Conservation (phyloP, 2,797 vertebrate genomes). For the Clarias platycephalus region DNA sequence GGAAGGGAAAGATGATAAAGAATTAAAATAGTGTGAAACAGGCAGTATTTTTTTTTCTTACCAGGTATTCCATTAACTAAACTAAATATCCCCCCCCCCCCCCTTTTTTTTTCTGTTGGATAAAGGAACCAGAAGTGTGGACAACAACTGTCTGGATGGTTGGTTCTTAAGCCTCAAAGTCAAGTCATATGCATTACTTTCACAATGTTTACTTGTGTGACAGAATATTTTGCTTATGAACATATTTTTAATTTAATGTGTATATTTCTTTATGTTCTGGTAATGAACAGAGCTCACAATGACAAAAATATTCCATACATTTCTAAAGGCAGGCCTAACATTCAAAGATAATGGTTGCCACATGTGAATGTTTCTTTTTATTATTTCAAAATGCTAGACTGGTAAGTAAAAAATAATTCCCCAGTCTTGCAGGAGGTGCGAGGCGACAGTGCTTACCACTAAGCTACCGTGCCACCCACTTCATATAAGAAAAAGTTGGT, state of each 20-base stretch:
- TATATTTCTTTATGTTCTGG: background rate
- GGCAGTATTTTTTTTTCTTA: background rate
- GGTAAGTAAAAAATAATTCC: background rate
- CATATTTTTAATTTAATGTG: no score
- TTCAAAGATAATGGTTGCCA: background rate
- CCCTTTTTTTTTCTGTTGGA: background rate
- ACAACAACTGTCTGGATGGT: background rate
- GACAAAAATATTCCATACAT: background rate
- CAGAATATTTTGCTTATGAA: background rate
- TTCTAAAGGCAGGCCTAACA: background rate
- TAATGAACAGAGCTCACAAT: background rate
- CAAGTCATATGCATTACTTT: background rate
- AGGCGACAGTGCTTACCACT: no score
- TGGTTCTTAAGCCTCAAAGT: background rate
- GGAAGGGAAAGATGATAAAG: background rate
- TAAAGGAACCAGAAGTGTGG: background rate
- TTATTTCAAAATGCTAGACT: background rate
- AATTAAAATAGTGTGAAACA: background rate
- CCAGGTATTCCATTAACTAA: background rate
- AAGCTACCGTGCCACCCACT: no score
- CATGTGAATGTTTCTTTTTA: background rate
- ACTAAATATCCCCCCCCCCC: background rate
- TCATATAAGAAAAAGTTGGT: background rate
- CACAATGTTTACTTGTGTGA: background rate
- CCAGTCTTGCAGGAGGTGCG: no score